A percentile compares a stretch with the other conserved stretches of the same genome.
Conservation (phyloP, 2,797 vertebrate genomes). For the Cossypha dichroa region DNA sequence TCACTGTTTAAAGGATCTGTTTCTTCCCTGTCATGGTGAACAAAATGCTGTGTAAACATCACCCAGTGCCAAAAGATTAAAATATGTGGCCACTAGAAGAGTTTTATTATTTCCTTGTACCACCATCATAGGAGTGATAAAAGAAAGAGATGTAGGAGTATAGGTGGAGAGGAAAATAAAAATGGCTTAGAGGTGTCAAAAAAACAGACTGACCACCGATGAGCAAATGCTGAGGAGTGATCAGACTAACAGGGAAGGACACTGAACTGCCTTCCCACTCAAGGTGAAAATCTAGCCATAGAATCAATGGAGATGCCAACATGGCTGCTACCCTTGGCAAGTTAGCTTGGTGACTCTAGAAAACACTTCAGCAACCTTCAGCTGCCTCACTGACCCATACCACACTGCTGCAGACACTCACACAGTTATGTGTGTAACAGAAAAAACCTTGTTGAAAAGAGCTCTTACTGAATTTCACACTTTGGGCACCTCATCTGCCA, state of each 20-base stretch:
- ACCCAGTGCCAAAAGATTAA: neutral
- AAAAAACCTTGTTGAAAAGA: neutral
- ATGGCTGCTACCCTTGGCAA: neutral
- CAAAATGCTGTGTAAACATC: neutral
- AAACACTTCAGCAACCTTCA: neutral
- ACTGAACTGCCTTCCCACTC: neutral
- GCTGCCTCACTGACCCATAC: neutral
- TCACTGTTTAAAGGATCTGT: neutral
- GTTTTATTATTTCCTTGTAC: neutral
- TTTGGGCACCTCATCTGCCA: neutral
- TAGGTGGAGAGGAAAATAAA: neutral
- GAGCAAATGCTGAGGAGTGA: neutral
- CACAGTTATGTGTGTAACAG: neutral
- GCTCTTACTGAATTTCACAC: neutral
- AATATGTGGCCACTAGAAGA: neutral
- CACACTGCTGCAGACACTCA: neutral
- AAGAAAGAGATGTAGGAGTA: neutral
- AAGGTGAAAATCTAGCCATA: neutral
- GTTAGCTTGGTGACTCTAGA: neutral
- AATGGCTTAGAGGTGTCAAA: neutral
- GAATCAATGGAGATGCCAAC: neutral
- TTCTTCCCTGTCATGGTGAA: neutral
- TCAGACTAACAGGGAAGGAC: neutral
- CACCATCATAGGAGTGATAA: neutral
- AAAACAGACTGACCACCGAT: neutral